Percentiles rank a stretch among this genome's conserved stretches.
Conservation (phyloP, 2,113 vertebrate species). For the Brevimyrus niger region DNA sequence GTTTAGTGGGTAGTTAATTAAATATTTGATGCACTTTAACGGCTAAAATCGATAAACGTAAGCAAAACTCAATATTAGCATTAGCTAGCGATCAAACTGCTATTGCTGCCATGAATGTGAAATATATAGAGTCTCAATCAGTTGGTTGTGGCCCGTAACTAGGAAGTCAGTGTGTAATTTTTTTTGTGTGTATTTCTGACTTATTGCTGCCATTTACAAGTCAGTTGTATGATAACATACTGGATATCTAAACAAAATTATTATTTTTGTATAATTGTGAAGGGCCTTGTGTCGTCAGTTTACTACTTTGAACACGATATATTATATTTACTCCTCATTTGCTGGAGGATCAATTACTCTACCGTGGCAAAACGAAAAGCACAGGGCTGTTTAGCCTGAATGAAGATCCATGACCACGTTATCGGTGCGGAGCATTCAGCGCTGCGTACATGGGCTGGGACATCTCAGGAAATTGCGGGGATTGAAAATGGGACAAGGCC, state of each 20-base stretch:
- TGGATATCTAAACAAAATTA: background rate
- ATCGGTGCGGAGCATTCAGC: background rate
- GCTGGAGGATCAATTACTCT: background rate
- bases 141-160: background rate
- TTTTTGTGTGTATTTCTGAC: background rate
- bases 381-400: background rate
- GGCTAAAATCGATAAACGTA: background rate
- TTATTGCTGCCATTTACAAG: background rate
- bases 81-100: background rate
- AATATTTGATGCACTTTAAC: background rate
- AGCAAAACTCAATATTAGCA: background rate
- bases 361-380: background rate
- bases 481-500: background rate
- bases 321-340: background rate
- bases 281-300: background rate
- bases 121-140: background rate
- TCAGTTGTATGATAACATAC: background rate
- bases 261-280: background rate
- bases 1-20: background rate
- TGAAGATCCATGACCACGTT: background rate
- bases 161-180: background rate
- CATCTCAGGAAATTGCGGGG: constrained; percentile 5
- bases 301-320: background rate
- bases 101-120: background rate
- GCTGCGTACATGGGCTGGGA: background rate